Evolutionary conservation across 1,140 invertebrate species (phyloP), one percentile per base, ranked within the genome.

Genomic region (Pseudomyrmex flavicornis): DNA sequence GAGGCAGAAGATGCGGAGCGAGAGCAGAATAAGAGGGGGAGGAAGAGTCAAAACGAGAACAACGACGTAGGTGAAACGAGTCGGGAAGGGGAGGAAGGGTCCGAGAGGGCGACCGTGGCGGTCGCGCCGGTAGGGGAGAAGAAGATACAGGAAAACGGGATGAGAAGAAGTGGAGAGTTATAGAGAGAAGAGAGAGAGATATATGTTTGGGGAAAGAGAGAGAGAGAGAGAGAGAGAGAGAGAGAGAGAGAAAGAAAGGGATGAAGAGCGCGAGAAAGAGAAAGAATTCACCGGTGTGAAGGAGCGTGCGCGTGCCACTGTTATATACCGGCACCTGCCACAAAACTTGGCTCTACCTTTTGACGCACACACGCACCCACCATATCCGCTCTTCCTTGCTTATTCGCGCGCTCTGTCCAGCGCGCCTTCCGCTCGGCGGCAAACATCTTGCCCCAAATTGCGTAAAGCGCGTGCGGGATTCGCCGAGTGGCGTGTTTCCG

Each of bases 291-390:
- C 84, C 84, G 82, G 85, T 86, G 88, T 61, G 85, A 86, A 90
- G 85, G 86, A 88, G 89, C 86, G 89, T 88, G 89, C 89, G 89
- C 89, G 86, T 90, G 88, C 86, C 87, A 90, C 89, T 85, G 85
- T 90, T 90, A 90, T 62, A 85, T 63, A 75, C 74, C 85, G 89
- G 84, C 89, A 90, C 89, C 89, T 90, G 89, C 89, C 89, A 84
- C 87, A 90, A 89, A 90, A 89, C 72, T 88, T 90, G 88, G 85
- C 79, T 90, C 80, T 80, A 85, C 85, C 89, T 89, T 88, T 89
- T 82, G 82, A 88, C 85, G 56, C 87, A 89, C 87, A 89, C 88
- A 89, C 85, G 88, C 88, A 88, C 87, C 75, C 88, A 80, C 88
- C 79, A 75, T 69, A 76, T 88, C 50, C 75, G 58, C 22, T 48